Percentiles rank a stretch among this genome's conserved stretches.
Conservation (phyloP, 2,113 vertebrate genomes). For the Coracopsis vasa region DNA sequence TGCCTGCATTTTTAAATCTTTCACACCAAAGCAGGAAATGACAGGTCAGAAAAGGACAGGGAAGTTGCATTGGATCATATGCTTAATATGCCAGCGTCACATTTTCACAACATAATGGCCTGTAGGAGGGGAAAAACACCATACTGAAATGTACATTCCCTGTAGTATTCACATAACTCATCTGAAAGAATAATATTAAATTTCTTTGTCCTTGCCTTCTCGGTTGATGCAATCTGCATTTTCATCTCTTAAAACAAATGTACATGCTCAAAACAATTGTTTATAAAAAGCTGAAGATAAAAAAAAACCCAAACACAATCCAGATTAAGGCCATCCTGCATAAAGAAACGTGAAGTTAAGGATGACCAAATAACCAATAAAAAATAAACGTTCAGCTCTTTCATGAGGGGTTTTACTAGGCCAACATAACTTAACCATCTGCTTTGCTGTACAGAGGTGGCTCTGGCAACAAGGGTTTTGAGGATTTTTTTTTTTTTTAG, state of each 20-base stretch:
- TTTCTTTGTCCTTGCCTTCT: not conserved
- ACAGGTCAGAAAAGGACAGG: not conserved
- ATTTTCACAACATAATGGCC: not conserved
- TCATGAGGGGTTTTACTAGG: not conserved
- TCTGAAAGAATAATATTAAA: not conserved
- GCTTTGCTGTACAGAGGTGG: not conserved
- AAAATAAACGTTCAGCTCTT: not conserved
- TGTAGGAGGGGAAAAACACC: not conserved
- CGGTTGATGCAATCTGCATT: not conserved
- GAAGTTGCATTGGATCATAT: not conserved
- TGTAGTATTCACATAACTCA: not conserved
- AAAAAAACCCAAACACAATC: accelerated
- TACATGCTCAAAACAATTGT: not conserved
- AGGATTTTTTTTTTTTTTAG: not conserved
- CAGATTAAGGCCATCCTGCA: not conserved
- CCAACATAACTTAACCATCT: not conserved
- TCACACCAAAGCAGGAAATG: not conserved
- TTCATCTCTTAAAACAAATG: not conserved
- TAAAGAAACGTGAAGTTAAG: not conserved
- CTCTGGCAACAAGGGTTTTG: not conserved
- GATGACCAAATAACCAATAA: not conserved
- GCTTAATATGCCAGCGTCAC: not conserved
- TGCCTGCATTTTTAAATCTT: not conserved
- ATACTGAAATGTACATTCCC: not conserved
- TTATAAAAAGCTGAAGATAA: not conserved